Conservation (phyloP, 1,140 invertebrate species). For the Oreohelix idahoensis region DNA sequence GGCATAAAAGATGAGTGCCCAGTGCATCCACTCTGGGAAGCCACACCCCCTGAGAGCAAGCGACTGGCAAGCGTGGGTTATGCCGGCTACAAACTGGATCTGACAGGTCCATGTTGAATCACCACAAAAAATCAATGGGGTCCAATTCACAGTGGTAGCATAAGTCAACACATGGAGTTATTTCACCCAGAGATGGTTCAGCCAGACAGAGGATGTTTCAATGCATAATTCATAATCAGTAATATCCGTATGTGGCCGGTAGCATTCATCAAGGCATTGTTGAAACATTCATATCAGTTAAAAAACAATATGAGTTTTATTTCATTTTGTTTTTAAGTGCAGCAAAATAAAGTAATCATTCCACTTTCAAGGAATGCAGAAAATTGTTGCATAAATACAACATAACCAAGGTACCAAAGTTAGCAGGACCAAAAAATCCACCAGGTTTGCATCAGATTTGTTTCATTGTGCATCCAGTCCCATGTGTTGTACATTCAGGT, state of each 20-base stretch:
- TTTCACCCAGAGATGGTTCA: neutral
- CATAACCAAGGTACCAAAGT: neutral
- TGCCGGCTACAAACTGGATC: constrained; percentile 90
- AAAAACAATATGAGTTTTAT: too few species aligned
- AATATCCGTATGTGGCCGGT: neutral
- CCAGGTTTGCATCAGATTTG: neutral
- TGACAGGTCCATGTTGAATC: constrained; percentile 57
- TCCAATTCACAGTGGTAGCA: too few species aligned
- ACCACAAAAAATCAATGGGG: too few species aligned
- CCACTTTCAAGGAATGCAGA: neutral
- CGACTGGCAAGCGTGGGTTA: constrained; percentile 87
- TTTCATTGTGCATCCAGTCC: neutral
- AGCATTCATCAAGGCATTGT: neutral
- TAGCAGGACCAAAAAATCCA: neutral
- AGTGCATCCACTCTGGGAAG: constrained; percentile 95
- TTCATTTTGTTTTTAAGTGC: neutral
- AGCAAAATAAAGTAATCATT: neutral
- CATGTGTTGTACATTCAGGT: neutral
- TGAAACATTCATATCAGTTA: neutral
- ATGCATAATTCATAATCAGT: neutral
- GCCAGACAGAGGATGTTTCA: neutral
- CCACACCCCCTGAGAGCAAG: constrained; percentile 84
- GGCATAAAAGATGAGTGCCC: constrained; percentile 91
- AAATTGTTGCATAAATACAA: neutral
- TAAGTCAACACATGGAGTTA: neutral